Evolutionary conservation across 2,888 invertebrate genomes (phyloP).

Genomic region (Celastrina argiolus): DNA sequence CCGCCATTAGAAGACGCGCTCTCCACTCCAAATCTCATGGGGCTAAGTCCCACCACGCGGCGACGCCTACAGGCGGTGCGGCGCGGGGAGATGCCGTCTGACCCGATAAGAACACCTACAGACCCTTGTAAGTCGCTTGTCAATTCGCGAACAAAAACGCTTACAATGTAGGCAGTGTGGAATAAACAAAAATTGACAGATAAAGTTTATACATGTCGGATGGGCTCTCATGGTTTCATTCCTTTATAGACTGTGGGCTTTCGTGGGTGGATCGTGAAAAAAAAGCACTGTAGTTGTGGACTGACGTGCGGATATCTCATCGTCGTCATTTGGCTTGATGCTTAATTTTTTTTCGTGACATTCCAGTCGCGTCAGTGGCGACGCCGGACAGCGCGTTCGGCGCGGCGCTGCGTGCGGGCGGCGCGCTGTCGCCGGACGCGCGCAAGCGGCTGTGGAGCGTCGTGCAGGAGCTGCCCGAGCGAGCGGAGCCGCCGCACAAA

Average conservation of each 20-base stretch:
- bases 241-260: no score
- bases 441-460: constrained; percentile 61
- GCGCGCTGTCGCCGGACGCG: constrained; percentile 59
- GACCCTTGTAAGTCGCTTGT: constrained; percentile 68
- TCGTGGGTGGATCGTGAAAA: no score
- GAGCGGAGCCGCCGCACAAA: constrained; percentile 35
- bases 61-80: constrained; percentile 58
- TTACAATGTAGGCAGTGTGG: background rate
- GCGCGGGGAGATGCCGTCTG: constrained; percentile 66
- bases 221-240: no score
- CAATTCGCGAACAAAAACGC: no score
- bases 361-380: constrained; percentile 47
- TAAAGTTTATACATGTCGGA: no score
- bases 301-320: no score
- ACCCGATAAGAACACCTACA: constrained; percentile 57
- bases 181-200: no score
- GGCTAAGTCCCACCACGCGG: constrained; percentile 58
- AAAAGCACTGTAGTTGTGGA: no score
- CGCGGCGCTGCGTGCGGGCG: constrained; percentile 56
- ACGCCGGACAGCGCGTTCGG: constrained; percentile 72
- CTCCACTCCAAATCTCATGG: constrained; percentile 57
- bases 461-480: constrained; percentile 53
- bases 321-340: no score
- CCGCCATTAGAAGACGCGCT: constrained; percentile 63
- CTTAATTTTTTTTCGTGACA: no score